These are phyloP conservation scores for Rhyzopertha dominica DNA, from an alignment of 1,140 invertebrate genomes.

Conservation along the genomic window DNA sequence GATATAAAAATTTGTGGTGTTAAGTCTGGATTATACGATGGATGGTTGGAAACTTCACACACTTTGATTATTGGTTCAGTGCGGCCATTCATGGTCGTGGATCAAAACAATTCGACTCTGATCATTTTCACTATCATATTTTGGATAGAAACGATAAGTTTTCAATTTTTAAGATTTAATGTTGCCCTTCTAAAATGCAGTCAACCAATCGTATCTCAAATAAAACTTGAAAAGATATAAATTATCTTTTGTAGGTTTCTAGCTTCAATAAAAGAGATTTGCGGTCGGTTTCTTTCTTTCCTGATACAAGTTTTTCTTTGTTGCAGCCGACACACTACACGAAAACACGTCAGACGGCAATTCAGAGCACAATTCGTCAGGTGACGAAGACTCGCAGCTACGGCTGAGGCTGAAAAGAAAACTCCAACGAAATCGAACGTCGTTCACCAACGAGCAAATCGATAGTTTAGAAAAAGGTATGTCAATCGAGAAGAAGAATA, in stretches of 20 bases:
- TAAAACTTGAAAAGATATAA: neutral
- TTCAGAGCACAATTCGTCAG: constrained; percentile 73
- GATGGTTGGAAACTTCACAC: no score
- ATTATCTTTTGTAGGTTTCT: neutral
- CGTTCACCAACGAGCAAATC: constrained; percentile 98
- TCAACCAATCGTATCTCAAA: no score
- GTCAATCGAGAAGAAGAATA: constrained; percentile 8
- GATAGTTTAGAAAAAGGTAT: constrained; percentile 97
- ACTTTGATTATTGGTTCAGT: no score
- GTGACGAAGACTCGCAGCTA: constrained; percentile 79
- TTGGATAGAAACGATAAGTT: no score
- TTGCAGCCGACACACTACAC: constrained; percentile 47
- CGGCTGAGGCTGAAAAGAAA: constrained; percentile 90
- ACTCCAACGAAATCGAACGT: constrained; percentile 95
- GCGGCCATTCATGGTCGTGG: no score
- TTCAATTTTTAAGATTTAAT: no score
- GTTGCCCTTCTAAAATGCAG: no score
- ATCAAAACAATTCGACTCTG: no score
- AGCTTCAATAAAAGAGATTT: neutral
- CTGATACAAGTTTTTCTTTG: constrained; percentile 11
- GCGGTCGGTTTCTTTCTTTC: neutral
- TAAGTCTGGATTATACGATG: no score
- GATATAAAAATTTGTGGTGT: no score
- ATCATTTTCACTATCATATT: no score
- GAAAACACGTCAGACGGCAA: constrained; percentile 69